Conservation (phyloP, 2,113 vertebrate genomes). For the Scatophagus argus region DNA sequence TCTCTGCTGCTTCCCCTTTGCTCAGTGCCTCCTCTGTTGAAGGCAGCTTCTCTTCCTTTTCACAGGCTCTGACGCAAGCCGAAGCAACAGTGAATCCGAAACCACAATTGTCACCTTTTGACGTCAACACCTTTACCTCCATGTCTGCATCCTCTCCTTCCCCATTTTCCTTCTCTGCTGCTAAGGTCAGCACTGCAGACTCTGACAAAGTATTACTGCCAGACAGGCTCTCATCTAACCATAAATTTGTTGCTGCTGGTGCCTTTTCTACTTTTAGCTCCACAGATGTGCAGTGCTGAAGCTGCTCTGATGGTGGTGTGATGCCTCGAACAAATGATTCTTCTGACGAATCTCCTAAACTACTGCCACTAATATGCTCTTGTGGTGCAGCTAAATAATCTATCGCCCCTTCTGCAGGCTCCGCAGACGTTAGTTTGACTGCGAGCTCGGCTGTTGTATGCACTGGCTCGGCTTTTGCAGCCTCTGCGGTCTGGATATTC, state of each 20-base stretch:
- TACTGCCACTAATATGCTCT: background rate
- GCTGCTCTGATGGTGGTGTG: background rate
- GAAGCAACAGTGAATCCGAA: constrained; percentile 37
- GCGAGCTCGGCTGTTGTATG: constrained; percentile 9
- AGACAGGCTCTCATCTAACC: background rate
- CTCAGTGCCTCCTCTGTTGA: background rate
- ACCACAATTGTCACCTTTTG: background rate
- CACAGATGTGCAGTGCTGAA: background rate
- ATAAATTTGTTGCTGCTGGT: background rate
- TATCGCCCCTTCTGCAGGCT: background rate
- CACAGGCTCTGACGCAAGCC: background rate
- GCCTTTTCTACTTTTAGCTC: background rate
- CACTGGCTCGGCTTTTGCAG: constrained; percentile 74
- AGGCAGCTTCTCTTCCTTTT: constrained; percentile 11
- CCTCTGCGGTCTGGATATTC: constrained; percentile 80
- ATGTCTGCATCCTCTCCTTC: constrained; percentile 13
- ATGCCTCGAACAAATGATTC: background rate
- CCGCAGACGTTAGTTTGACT: background rate
- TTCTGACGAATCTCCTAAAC: background rate
- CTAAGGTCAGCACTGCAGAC: background rate
- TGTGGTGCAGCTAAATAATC: background rate
- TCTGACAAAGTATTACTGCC: background rate
- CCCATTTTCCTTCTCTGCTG: background rate
- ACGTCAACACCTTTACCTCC: background rate
- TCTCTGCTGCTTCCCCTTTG: background rate